Percentiles rank a stretch among this genome's conserved stretches.
Conservation (phyloP, 2,113 vertebrate genomes). For the Leucoraja erinaceus region DNA sequence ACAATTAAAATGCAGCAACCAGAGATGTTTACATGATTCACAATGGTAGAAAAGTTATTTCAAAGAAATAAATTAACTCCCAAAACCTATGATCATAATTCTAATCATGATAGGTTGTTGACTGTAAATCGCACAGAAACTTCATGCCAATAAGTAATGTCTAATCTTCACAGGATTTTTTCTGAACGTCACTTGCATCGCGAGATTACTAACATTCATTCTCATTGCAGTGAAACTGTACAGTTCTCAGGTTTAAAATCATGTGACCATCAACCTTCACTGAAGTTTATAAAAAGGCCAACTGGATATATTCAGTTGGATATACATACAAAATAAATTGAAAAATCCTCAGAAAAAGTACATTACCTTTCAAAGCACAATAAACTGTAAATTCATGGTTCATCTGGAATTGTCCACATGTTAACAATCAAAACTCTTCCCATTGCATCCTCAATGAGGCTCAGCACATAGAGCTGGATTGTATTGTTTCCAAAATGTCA, state of each 20-base stretch:
- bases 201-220: background rate
- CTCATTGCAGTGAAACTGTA: background rate
- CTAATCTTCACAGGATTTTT: constrained; percentile 23
- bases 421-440: background rate
- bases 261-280: background rate
- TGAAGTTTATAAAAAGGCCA: background rate
- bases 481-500: background rate
- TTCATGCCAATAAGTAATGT: background rate
- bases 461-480: constrained; percentile 21
- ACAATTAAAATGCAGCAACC: background rate
- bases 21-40: background rate
- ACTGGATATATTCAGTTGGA: background rate
- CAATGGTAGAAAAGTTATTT: background rate
- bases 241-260: constrained; percentile 16
- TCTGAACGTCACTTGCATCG: background rate
- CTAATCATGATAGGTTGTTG: background rate
- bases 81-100: background rate
- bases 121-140: background rate
- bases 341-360: constrained; percentile 35
- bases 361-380: constrained; percentile 7
- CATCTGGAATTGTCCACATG: background rate
- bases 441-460: constrained; percentile 24
- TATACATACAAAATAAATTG: background rate
- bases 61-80: background rate
- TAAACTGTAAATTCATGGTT: background rate